Percentiles rank a stretch among this genome's conserved stretches.
Evolutionary conservation across 1,140 invertebrate genomes (phyloP).

Genomic region (Brachionus rotundiformis): DNA sequence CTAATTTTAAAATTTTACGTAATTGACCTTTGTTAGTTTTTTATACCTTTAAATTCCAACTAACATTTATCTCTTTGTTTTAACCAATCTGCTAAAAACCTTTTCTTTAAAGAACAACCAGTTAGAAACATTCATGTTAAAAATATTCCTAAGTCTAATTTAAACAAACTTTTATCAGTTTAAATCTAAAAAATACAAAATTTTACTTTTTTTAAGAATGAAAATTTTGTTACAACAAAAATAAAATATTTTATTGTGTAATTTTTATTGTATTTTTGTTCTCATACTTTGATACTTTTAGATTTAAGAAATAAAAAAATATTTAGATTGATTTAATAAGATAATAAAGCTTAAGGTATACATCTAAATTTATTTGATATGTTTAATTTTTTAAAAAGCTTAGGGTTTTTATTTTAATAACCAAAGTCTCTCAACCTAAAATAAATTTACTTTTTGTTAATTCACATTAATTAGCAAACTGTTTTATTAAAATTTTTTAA

Average conservation of each 20-base stretch:
- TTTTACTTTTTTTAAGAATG: not conserved
- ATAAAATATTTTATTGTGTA: no score
- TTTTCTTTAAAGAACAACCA: not conserved
- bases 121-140: not conserved
- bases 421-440: not conserved
- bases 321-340: not conserved
- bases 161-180: not conserved
- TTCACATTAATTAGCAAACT: not conserved
- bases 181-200: not conserved
- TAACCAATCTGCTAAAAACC: not conserved
- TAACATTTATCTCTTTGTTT: not conserved
- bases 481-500: not conserved
- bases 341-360: no score
- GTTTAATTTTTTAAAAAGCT: not conserved
- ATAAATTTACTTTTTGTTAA: not conserved
- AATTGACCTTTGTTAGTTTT: not conserved
- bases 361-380: no score
- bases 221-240: not conserved
- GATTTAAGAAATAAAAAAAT: no score
- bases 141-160: not conserved
- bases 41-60: not conserved
- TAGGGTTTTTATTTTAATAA: not conserved
- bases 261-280: not conserved
- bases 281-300: no score
- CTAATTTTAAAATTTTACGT: not conserved